Evolutionary conservation across 2,888 invertebrate species (phyloP), one percentile per base, ranked within the genome.

Genomic region (Pollenia labialis): DNA sequence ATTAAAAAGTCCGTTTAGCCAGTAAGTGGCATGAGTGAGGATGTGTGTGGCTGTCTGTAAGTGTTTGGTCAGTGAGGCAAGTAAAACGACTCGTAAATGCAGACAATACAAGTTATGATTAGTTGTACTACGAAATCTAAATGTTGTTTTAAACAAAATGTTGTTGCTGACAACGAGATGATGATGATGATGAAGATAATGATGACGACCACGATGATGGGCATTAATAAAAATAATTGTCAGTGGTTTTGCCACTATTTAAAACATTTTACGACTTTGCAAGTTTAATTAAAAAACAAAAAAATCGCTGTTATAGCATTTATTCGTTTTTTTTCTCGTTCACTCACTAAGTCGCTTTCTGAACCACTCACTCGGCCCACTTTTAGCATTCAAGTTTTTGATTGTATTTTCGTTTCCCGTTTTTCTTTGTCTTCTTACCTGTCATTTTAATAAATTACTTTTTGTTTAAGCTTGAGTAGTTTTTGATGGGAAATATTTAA

Each of bases 201-300:
- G 50, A 72, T 32, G 72, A 62, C 54, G 42, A 74, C 44, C 18
- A 9, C 46, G 44, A 64, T 75, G 80, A 83, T 72, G 83, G 81
- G 54, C 72, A 76, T 81, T 80, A 76, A 88, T 88, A 89, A 89
- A 89, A 88, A 88, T 86, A 89, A 88, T 88, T 88, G 88, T 87
- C 83, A 87, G 87, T 85, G 87, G 87, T 88, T 88, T 87, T 88
- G 89, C 88, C 85, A 88, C 89, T 85, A 87, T 88, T 89, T 88
- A 83, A 87, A 88, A 87, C 68, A 76, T 87, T 88, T 89, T 85
- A 88, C 81, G 85, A 86, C 82, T 85, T 66, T 84, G 85, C 75
- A 81, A 82, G 81, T 84, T 85, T 85, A 88, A 88, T 85, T 86
- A 79, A 85, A 75, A 84, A 74, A 81, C 71, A 71, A 81, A 62